A percentile compares a stretch with the other conserved stretches of the same genome.
Evolutionary conservation across 2,888 invertebrate genomes (phyloP).

Genomic region (Leptogaster cylindrica): DNA sequence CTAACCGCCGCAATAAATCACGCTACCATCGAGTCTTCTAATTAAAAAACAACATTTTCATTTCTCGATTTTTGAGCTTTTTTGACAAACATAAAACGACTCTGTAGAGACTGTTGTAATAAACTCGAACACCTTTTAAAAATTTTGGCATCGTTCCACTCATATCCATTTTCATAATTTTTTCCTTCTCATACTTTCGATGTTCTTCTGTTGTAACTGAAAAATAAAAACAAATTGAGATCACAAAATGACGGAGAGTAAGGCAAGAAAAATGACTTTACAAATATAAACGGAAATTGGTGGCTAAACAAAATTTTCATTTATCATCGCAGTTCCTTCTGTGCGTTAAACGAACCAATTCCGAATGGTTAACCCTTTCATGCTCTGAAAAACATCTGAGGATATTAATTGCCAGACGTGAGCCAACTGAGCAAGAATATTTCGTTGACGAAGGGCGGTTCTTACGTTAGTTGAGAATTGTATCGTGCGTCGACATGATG

Average conservation of each 20-base stretch:
- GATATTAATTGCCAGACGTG: conserved; percentile 18
- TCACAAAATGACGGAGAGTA: not conserved
- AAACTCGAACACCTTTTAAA: conserved; percentile 16
- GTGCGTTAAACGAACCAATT: not conserved
- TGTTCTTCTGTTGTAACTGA: conserved; percentile 8
- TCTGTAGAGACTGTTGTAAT: not conserved
- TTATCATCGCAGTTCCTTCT: not conserved
- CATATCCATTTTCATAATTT: not conserved
- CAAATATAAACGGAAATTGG: conserved; percentile 10
- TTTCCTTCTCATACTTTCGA: conserved; percentile 28
- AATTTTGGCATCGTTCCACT: conserved; percentile 29
- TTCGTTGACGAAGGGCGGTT: conserved; percentile 16
- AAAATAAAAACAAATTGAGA: not conserved
- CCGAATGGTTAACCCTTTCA: conserved; percentile 5
- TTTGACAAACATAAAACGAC: conserved; percentile 26
- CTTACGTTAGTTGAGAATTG: not conserved
- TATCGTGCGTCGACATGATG: conserved; percentile 2
- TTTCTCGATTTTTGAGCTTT: not conserved
- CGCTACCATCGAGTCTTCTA: conserved; percentile 34
- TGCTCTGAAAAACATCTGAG: not conserved
- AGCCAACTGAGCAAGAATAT: conserved; percentile 19
- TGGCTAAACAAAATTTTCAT: not conserved
- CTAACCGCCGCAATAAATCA: conserved; percentile 11
- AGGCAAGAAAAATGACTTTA: not conserved
- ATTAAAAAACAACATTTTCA: conserved; percentile 24